These are phyloP conservation scores for Nesidiocoris tenuis DNA, from an alignment of 2,888 invertebrate genomes.

Conservation along the genomic window DNA sequence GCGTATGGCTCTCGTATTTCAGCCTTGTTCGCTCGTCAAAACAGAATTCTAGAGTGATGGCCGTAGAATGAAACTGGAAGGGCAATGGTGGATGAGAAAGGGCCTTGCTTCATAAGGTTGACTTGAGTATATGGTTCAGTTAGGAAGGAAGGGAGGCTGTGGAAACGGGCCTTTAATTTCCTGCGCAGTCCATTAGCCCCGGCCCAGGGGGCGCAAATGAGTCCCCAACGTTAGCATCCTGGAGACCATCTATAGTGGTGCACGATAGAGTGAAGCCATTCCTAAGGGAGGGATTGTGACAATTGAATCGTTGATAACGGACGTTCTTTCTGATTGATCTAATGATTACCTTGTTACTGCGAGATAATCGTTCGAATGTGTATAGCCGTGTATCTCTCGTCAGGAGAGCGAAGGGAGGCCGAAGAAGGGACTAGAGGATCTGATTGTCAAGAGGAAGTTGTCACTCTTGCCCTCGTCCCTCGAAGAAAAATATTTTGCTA, in stretches of 20 bases:
- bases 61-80: neutral
- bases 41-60: neutral
- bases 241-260: neutral
- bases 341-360: no score
- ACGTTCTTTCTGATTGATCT: neutral
- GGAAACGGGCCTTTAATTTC: constrained; percentile 25
- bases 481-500: no score
- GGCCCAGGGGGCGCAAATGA: constrained; percentile 21
- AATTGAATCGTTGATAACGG: neutral
- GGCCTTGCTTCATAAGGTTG: no score
- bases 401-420: no score
- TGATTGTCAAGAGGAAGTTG: no score
- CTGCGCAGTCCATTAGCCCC: constrained; percentile 25
- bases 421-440: no score
- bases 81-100: neutral
- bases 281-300: neutral
- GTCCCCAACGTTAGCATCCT: neutral
- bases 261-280: neutral
- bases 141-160: neutral
- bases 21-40: neutral
- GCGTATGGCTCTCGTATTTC: no score
- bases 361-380: no score
- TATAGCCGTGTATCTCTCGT: no score
- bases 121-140: neutral
- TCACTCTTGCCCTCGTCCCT: no score